Evolutionary conservation across 2,888 invertebrate species (phyloP).

Genomic region (Bellardia pandia): DNA sequence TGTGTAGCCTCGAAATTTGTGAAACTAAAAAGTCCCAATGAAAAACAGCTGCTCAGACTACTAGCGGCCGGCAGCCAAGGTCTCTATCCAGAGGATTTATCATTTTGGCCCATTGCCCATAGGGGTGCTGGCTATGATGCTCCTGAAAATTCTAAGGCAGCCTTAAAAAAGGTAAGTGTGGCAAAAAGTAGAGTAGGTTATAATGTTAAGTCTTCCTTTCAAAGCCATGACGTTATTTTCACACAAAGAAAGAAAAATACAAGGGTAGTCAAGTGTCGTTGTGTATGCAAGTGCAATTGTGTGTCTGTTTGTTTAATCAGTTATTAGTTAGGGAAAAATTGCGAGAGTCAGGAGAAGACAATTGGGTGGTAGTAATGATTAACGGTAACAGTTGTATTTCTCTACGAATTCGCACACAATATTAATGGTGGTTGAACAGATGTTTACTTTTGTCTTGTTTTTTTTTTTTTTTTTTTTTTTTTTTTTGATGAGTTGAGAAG

Average conservation of each 20-base stretch:
- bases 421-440: slow-evolving; percentile 67
- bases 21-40: slow-evolving; percentile 82
- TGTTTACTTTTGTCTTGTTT: slow-evolving; percentile 60
- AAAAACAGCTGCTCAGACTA: slow-evolving; percentile 80
- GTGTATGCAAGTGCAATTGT: slow-evolving; percentile 21
- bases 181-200: slow-evolving; percentile 19
- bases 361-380: slow-evolving; percentile 65
- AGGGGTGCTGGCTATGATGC: slow-evolving; percentile 84
- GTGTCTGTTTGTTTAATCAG: slow-evolving; percentile 2
- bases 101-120: slow-evolving; percentile 84
- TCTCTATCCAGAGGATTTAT: slow-evolving; percentile 80
- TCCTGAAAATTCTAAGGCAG: slow-evolving; percentile 83
- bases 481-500: slow-evolving; percentile 32
- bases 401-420: slow-evolving; percentile 19
- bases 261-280: slow-evolving; percentile 49
- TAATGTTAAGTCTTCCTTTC: neutral
- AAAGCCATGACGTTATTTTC: slow-evolving; percentile 66
- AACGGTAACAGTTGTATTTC: slow-evolving; percentile 55
- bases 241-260: slow-evolving; percentile 2
- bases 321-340: neutral
- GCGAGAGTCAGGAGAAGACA: slow-evolving; percentile 14
- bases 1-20: slow-evolving; percentile 83
- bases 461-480: no score
- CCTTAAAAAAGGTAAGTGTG: slow-evolving; percentile 81
- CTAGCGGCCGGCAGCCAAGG: slow-evolving; percentile 77